Conservation (phyloP, 1,140 invertebrate genomes). For the Drosophila truncata region DNA sequence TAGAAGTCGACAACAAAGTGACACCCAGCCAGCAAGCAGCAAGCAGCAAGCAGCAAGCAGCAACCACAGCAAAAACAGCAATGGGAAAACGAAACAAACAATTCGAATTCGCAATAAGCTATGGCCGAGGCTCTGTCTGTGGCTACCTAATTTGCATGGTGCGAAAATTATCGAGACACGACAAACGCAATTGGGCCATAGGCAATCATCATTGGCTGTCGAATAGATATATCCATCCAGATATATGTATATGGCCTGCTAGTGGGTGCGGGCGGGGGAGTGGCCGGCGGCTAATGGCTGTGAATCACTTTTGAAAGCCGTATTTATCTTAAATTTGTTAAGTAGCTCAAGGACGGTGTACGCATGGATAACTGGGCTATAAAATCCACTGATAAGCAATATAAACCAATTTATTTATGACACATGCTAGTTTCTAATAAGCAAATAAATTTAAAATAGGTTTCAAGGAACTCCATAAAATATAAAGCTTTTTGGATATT, state of each 20-base stretch:
- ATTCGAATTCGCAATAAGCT: conserved; percentile 66
- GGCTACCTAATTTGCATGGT: conserved; percentile 65
- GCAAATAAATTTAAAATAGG: neutral
- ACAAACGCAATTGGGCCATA: conserved; percentile 64
- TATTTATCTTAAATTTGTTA: conserved; percentile 16
- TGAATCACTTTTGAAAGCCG: conserved; percentile 25
- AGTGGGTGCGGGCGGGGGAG: conserved; percentile 27
- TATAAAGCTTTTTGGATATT: neutral
- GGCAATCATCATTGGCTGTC: conserved; percentile 21
- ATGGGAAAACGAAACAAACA: conserved; percentile 24
- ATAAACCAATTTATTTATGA: neutral
- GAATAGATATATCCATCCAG: conserved; percentile 12
- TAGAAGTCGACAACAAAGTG: conserved; percentile 48
- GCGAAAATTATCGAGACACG: conserved; percentile 72
- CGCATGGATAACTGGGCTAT: neutral
- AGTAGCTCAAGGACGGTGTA: conserved; percentile 31
- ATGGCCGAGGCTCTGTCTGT: conserved; percentile 12
- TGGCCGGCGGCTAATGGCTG: conserved; percentile 2
- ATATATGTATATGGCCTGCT: conserved; percentile 10
- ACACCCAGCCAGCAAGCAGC: no score
- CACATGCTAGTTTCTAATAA: neutral
- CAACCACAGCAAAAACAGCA: conserved; percentile 3
- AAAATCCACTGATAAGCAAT: conserved; percentile 25
- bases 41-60: no score
- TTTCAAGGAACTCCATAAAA: neutral